Percentiles rank a stretch among this genome's conserved stretches.
Evolutionary conservation across 2,888 invertebrate genomes (phyloP).

Genomic region (Eudemis profundana): DNA sequence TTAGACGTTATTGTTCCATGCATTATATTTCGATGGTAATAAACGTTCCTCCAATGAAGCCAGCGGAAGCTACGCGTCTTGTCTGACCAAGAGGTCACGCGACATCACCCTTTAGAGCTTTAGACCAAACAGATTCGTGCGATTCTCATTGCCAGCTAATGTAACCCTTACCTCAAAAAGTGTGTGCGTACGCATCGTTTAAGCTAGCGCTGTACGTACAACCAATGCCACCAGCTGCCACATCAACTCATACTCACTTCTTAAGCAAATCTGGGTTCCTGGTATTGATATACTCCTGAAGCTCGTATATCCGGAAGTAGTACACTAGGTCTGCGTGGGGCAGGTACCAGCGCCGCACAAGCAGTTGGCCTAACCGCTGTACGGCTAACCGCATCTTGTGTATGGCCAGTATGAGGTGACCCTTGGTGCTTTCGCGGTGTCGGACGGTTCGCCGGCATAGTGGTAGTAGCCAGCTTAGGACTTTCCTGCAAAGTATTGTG

Average conservation of each 20-base stretch:
- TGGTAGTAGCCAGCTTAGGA: slow-evolving; percentile 86
- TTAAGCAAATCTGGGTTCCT: slow-evolving; percentile 84
- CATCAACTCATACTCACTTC: slow-evolving; percentile 87
- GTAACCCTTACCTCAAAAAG: no score
- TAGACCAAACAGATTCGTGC: no score
- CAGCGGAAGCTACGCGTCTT: no score
- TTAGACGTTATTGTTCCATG: no score
- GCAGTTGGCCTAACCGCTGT: slow-evolving; percentile 81
- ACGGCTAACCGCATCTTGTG: slow-evolving; percentile 87
- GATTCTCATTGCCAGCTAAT: no score
- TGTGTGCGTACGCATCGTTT: no score
- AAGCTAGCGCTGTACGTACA: no score
- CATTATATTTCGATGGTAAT: no score
- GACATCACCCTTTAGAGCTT: no score
- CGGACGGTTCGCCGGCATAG: slow-evolving; percentile 86
- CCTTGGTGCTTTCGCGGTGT: slow-evolving; percentile 88
- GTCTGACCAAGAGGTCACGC: no score
- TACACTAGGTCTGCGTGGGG: slow-evolving; percentile 88
- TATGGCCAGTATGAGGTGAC: slow-evolving; percentile 78
- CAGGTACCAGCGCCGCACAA: slow-evolving; percentile 87
- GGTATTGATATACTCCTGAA: slow-evolving; percentile 81
- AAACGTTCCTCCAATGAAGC: no score
- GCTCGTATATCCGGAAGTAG: slow-evolving; percentile 88
- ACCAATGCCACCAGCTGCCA: no score
- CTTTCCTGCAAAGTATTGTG: slow-evolving; percentile 66